Percentiles rank a stretch among this genome's conserved stretches.
These are phyloP conservation scores for Larimichthys crocea DNA, from an alignment of 2,113 vertebrate genomes.

Conservation along the genomic window DNA sequence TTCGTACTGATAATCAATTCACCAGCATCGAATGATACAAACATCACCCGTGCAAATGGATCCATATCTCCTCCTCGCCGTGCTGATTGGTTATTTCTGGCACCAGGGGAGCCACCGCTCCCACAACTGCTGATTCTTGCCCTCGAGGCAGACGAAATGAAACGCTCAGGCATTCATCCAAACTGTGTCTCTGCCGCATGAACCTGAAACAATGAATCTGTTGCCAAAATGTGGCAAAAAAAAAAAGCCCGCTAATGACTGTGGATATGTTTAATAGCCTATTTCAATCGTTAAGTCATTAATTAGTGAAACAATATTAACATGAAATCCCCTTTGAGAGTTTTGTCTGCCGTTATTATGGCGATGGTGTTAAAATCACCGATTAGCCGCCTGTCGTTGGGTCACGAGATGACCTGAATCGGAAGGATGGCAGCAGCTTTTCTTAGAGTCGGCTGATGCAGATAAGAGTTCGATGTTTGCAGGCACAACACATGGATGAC, in stretches of 20 bases:
- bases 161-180: conserved; percentile 48
- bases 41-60: conserved; percentile 51
- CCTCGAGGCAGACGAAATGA: conserved; percentile 49
- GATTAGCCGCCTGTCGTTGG: conserved; percentile 1
- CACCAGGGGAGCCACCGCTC: conserved; percentile 23
- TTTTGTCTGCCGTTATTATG: conserved; percentile 18
- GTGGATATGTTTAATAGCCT: conserved; percentile 21
- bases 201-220: conserved; percentile 37
- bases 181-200: conserved; percentile 6
- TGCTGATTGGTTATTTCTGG: conserved; percentile 56
- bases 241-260: background rate
- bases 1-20: conserved; percentile 37
- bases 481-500: no score
- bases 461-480: no score
- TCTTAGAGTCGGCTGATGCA: no score
- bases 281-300: background rate
- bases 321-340: background rate
- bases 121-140: conserved; percentile 33
- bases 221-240: conserved; percentile 28
- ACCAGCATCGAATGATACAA: conserved; percentile 43
- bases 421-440: background rate
- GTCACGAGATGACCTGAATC: background rate
- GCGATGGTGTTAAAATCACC: background rate
- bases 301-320: conserved; percentile 25
- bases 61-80: conserved; percentile 19